These are phyloP conservation scores for Philaenus spumarius DNA, from an alignment of 1,140 invertebrate genomes.

Conservation along the genomic window DNA sequence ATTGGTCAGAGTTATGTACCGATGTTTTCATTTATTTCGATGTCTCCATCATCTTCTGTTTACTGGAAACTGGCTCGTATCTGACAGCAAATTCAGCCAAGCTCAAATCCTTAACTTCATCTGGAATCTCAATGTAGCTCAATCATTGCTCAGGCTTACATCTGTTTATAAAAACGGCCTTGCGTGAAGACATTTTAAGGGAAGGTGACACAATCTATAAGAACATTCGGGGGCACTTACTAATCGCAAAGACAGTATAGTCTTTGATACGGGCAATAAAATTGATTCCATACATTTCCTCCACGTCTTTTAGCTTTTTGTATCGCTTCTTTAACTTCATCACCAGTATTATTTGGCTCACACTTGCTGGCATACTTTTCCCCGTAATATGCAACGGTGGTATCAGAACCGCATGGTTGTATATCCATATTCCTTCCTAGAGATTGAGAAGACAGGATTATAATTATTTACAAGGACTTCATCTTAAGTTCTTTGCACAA, in stretches of 20 bases:
- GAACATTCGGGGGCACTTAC: constrained; percentile 35
- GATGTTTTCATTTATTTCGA: too few species aligned
- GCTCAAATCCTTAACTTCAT: constrained; percentile 33
- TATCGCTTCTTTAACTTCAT: constrained; percentile 29
- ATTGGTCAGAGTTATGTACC: too few species aligned
- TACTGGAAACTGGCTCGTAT: constrained; percentile 28
- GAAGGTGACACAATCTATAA: constrained; percentile 35
- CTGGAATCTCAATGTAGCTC: constrained; percentile 33
- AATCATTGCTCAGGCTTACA: constrained; percentile 29
- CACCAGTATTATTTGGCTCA: too few species aligned
- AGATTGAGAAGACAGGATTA: too few species aligned
- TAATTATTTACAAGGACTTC: too few species aligned
- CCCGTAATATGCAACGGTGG: too few species aligned
- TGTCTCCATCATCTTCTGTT: too few species aligned
- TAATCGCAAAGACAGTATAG: constrained; percentile 30
- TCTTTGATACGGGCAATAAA: constrained; percentile 21
- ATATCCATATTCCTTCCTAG: too few species aligned
- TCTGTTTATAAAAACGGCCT: constrained; percentile 34
- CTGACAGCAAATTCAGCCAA: constrained; percentile 36
- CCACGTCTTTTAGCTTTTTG: constrained; percentile 29
- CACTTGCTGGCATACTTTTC: too few species aligned
- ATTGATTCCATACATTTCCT: constrained; percentile 29
- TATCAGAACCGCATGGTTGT: too few species aligned
- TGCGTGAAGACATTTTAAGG: constrained; percentile 32
- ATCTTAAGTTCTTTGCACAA: too few species aligned